Conservation (phyloP, 2,888 invertebrate species). For the Ophraella communa region DNA sequence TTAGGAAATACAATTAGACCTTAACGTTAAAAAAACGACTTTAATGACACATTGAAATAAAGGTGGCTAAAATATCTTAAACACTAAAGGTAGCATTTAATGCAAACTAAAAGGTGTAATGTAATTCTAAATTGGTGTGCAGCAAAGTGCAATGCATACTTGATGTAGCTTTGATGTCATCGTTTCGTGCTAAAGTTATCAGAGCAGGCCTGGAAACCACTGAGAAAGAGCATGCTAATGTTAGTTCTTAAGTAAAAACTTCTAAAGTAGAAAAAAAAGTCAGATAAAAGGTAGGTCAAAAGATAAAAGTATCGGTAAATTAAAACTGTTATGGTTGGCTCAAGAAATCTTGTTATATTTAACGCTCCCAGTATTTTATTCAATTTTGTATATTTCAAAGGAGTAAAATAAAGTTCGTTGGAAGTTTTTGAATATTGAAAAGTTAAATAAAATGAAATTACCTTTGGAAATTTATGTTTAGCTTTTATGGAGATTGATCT, state of each 20-base stretch:
- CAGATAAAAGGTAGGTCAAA: not conserved
- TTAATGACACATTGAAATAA: not conserved
- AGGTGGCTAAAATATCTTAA: not conserved
- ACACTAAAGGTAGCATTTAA: not conserved
- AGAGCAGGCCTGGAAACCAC: conserved; percentile 49
- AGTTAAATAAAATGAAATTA: too few relatives aligned
- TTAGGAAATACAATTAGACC: too few relatives aligned
- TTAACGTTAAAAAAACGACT: not conserved
- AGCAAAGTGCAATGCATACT: conserved; percentile 52
- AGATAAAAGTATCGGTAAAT: not conserved
- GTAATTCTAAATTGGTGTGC: conserved; percentile 19
- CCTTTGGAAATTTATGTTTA: too few relatives aligned
- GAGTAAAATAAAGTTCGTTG: too few relatives aligned
- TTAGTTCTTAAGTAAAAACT: conserved; percentile 7
- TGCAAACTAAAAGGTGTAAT: not conserved
- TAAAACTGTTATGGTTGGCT: too few relatives aligned
- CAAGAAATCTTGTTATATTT: too few relatives aligned
- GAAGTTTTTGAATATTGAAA: not conserved
- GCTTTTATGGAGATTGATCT: too few relatives aligned
- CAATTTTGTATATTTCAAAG: too few relatives aligned
- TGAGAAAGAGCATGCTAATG: conserved; percentile 22
- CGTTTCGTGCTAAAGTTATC: conserved; percentile 53
- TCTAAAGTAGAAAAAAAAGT: conserved; percentile 24
- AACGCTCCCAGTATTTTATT: too few relatives aligned
- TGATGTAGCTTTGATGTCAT: conserved; percentile 56